phyloP scores from a whole-genome alignment of 2,888 invertebrate species.

The Sturmia bella region DNA sequence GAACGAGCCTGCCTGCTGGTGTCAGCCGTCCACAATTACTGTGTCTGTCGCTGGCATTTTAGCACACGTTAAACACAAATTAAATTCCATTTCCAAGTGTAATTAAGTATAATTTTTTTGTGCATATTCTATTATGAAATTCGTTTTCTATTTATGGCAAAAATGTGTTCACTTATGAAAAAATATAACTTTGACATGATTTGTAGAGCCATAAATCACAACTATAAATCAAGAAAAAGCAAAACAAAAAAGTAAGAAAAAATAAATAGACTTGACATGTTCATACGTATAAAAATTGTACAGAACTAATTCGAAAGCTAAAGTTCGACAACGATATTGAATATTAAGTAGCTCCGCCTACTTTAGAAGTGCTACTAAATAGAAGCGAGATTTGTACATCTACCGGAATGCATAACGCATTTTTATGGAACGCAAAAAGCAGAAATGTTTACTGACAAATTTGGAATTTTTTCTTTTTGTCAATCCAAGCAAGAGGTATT shows the following conservation, averaged over 20 bases:
- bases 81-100: constrained; percentile 55
- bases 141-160: constrained; percentile 1
- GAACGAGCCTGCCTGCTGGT: constrained; percentile 35
- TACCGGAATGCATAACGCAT: no score
- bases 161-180: neutral
- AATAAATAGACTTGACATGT: no score
- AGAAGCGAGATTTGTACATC: no score
- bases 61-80: constrained; percentile 38
- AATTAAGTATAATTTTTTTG: constrained; percentile 53
- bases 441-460: no score
- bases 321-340: no score
- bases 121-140: neutral
- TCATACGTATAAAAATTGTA: no score
- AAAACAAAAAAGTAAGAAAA: neutral
- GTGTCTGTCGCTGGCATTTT: neutral
- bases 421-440: no score
- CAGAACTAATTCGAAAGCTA: no score
- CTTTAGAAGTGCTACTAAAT: no score
- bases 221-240: neutral
- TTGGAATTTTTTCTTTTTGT: no score
- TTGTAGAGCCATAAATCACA: constrained; percentile 57
- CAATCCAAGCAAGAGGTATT: no score
- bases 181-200: constrained; percentile 50
- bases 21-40: constrained; percentile 37
- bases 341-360: no score